Evolutionary conservation across 2,113 vertebrate species (phyloP).

Genomic region (Corythoichthys haematopterus): DNA sequence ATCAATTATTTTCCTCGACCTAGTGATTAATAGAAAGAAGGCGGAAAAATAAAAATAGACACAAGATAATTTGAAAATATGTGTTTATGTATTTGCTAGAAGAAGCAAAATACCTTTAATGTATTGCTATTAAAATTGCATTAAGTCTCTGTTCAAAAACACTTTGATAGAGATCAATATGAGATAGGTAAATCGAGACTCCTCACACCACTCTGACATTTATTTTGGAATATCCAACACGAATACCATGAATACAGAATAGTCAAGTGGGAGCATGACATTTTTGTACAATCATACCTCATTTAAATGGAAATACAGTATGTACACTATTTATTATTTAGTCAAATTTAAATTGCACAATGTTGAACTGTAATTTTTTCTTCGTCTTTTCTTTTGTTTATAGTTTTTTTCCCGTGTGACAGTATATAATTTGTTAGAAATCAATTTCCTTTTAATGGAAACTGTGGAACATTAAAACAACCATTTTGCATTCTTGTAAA

Average conservation of each 20-base stretch:
- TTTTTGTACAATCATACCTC: not conserved
- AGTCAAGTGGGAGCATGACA: conserved; percentile 22
- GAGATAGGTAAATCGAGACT: conserved; percentile 56
- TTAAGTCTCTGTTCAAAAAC: conserved; percentile 45
- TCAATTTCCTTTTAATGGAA: not conserved
- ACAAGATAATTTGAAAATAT: too few species aligned
- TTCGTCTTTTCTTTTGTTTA: too few species aligned
- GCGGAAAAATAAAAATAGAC: too few species aligned
- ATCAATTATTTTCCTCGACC: too few species aligned
- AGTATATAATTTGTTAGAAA: not conserved
- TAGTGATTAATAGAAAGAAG: too few species aligned
- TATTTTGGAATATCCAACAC: conserved; percentile 45
- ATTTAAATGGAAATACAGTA: not conserved
- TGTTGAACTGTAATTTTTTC: not conserved
- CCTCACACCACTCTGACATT: conserved; percentile 59
- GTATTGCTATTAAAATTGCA: too few species aligned
- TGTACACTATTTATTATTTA: not conserved
- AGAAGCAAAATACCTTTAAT: too few species aligned
- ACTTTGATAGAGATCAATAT: conserved; percentile 60
- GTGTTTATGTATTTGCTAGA: too few species aligned
- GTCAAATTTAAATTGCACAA: not conserved
- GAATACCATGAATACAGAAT: conserved; percentile 42
- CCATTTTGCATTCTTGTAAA: not conserved
- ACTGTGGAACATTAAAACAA: not conserved
- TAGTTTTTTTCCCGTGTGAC: not conserved